Evolutionary conservation across 2,888 invertebrate genomes (phyloP).

Genomic region (Beris chalybata): DNA sequence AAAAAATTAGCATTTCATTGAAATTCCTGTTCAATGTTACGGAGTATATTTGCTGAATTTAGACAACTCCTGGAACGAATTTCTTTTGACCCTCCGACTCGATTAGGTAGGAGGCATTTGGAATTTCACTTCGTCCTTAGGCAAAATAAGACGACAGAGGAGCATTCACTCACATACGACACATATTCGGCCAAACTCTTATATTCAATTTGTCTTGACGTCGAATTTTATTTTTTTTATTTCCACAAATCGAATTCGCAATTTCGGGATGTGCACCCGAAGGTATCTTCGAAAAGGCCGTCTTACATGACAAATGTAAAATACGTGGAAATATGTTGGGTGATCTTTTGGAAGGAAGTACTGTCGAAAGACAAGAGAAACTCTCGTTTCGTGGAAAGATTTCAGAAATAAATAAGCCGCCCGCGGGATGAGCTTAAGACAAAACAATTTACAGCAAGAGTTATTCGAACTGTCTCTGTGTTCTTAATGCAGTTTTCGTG

Average conservation of each 20-base stretch:
- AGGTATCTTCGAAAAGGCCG: slow-evolving; percentile 30
- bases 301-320: slow-evolving; percentile 30
- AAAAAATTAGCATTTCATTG: slow-evolving; percentile 38
- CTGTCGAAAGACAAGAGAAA: no score
- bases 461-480: no score
- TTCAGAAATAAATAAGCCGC: no score
- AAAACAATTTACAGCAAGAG: no score
- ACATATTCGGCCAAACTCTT: slow-evolving; percentile 36
- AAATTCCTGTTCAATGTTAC: slow-evolving; percentile 29
- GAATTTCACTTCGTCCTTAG: slow-evolving; percentile 5
- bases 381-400: no score
- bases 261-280: slow-evolving; percentile 34
- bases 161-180: slow-evolving; percentile 38
- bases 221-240: slow-evolving; percentile 30
- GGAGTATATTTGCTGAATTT: slow-evolving; percentile 20
- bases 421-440: no score
- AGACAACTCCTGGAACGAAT: slow-evolving; percentile 12
- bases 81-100: slow-evolving; percentile 16
- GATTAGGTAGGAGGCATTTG: slow-evolving; percentile 17
- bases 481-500: no score
- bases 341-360: no score
- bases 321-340: slow-evolving; percentile 35
- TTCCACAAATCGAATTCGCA: slow-evolving; percentile 37
- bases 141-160: neutral
- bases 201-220: slow-evolving; percentile 39